Evolutionary conservation across 1,140 invertebrate genomes (phyloP), one percentile per base, ranked within the genome.

Genomic region (Globodera ellingtonae): DNA sequence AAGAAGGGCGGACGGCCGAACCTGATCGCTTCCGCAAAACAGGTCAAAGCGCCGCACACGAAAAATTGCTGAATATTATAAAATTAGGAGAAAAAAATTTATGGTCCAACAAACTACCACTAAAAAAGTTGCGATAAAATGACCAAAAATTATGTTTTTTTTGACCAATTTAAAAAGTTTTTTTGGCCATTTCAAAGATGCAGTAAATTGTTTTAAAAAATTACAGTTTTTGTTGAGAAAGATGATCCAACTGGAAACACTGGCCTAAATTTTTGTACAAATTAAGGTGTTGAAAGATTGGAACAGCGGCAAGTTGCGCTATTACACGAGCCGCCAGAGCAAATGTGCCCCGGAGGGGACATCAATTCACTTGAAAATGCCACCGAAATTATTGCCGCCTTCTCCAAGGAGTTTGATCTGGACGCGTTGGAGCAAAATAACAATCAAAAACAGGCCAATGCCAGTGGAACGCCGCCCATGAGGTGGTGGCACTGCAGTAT

Each of bases 281-380:
- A 52, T 85, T 72, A 21, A 85, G 82, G 82, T 86, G 47, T 72
- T 89, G 35, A 84, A 85, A 66, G 84, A 87, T 52, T 86, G 84
- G 81, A 86, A 84, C 75, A 94, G 92, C 79, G 94, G 94, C 7
- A 95, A 94, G 90, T 94, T 97, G 83, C 92, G 93, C 84, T 98
- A 97, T 90, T 97, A 94, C 89, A 98, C 96, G 0, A 94, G 74
- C 95, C 96, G 6, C 96, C 96, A 0, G 94, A 95, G 88, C 44
- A 84, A 24, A 72, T 6, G 47, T 73, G 46, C 24, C 50, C 10
- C 46, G 69, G n/a, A 78, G 67, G 92, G 78, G 56, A 72, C 0
- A 90, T 10, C 89, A 92, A 9, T 93, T 96, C 86, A n/a, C 13
- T 52, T 52, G 52, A 15, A 62, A 4, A 15, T 15, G 87, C 93